Evolutionary conservation across 2,113 vertebrate species (phyloP), one percentile per base, ranked within the genome.

Genomic region (Cariama cristata): DNA sequence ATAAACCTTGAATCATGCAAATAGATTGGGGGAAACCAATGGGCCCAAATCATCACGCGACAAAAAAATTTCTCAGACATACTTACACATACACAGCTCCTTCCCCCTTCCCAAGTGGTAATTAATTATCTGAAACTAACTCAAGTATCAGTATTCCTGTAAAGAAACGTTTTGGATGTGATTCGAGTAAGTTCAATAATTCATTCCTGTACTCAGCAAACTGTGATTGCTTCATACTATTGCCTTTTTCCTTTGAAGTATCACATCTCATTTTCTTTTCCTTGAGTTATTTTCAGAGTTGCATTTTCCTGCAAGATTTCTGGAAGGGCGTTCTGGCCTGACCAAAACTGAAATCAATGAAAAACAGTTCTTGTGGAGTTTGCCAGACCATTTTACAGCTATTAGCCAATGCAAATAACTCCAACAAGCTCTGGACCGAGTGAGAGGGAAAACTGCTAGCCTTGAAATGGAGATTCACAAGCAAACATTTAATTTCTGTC

Each of bases 1-100:
- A 56, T 64, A 49, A 45, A 33, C 24, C 24, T 49, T 12, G 1
- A 75, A 27, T 75, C 24, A 64, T 73, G 55, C 27, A 68, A 49
- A 63, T 64, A 4, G 0, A 12, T 7, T 44, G 40, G 22, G 53
- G 38, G 24, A 95, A 75, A 6, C n/a, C 52, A 68, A 19, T 0
- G 2, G 32, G 13, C 52, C 7, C 27, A 64, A 91, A 59, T 4
- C 49, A 53, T n/a, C 40, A 19, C 0, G 1, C 5, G 7, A 52
- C 11, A 55, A 49, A 50, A 86, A 53, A 55, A 50, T 20, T 55
- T 88, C 44, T 84, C 42, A 71, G 59, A 55, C 3, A 17, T n/a
- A 8, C 32, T 94, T 53, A 79, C 5, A 14, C 26, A 56, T 42
- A 24, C 21, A 42, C 26, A 26, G 27, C 27, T 82, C 12, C n/a